Evolutionary conservation across 2,113 vertebrate genomes (phyloP), one percentile per base, ranked within the genome.

Genomic region (Stigmatopora argus): DNA sequence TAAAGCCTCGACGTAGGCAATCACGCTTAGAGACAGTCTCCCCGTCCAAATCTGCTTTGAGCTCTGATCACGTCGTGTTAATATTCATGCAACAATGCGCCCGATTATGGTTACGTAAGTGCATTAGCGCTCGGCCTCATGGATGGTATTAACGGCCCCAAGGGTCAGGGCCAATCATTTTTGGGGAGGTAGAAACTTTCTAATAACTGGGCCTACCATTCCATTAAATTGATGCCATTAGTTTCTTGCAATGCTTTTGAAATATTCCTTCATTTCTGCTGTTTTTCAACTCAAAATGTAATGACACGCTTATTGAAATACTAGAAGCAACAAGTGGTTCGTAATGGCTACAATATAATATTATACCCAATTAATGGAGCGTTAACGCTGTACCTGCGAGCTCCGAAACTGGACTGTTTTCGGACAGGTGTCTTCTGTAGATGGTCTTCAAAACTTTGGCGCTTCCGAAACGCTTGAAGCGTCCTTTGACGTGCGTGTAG

Each of bases 371-470:
- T 7, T 41, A 41, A 41, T 41, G 7, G 7, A 10, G 38, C 2
- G 0, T 4, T 1, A 19, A 26, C 10, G 7, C 23, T 6, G 34
- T 91, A 98, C 96, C 95, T 81, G 90, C 74, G 35, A 87, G 67
- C 46, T 95, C 94, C 7, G 90, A 82, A 74, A 91, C 90, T 0
- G 80, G 78, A 14, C 92, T 89, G 0, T 88, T 92, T 70, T 94
- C 93, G 46, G 90, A 85, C 23, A 91, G 86, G 69, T 96, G 94
- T 47, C 95, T 95, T 86, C 89, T 92, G 87, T 95, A 96, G 21
- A 99, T 88, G 59, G 94, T 97, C 87, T 96, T 96, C 79, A 99
- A 85, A 72, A 99, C 97, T 89, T 98, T 98, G 79, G 95, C 95
- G 55, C 97, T 98, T 81, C 97, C 97, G 7, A 97, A 99, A 80